Conservation (phyloP, 2,113 vertebrate genomes). For the Gobius niger region DNA sequence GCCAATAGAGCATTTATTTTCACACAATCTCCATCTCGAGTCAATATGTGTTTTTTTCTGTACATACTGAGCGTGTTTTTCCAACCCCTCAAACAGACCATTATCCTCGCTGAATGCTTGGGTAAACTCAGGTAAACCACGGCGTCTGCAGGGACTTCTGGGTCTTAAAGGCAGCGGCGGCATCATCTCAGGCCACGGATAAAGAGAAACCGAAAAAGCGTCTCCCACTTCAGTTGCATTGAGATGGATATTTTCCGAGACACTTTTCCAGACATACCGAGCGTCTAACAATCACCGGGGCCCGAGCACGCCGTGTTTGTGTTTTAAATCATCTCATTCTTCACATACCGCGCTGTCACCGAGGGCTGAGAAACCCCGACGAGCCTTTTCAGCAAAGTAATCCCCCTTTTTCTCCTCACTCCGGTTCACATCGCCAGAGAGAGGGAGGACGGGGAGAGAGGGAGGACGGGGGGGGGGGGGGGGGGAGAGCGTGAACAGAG, state of each 20-base stretch:
- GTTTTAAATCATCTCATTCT: constrained; percentile 65
- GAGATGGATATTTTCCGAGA: constrained; percentile 1
- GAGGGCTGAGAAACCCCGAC: constrained; percentile 52
- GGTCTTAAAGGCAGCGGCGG: too few relatives aligned
- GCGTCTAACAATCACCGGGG: constrained; percentile 48
- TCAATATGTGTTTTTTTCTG: too few relatives aligned
- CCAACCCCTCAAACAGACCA: neutral
- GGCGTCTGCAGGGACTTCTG: neutral
- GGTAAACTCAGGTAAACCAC: neutral
- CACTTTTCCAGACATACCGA: constrained; percentile 47
- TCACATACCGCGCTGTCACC: constrained; percentile 68
- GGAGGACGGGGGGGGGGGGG: neutral
- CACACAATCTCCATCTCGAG: too few relatives aligned
- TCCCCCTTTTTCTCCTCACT: constrained; percentile 56
- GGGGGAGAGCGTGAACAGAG: neutral
- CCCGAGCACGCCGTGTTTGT: constrained; percentile 38
- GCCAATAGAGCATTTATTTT: too few relatives aligned
- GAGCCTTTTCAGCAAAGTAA: constrained; percentile 66
- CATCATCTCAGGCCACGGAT: neutral
- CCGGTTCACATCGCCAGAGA: constrained; percentile 42
- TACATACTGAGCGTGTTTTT: too few relatives aligned
- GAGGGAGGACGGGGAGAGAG: neutral
- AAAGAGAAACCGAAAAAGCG: neutral
- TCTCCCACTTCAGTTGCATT: neutral
- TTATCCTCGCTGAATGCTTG: neutral